Evolutionary conservation across 30 jellyfish, hydroid and myxozoan genomes (phyloP).

Genomic region (Sanderia malayensis): DNA sequence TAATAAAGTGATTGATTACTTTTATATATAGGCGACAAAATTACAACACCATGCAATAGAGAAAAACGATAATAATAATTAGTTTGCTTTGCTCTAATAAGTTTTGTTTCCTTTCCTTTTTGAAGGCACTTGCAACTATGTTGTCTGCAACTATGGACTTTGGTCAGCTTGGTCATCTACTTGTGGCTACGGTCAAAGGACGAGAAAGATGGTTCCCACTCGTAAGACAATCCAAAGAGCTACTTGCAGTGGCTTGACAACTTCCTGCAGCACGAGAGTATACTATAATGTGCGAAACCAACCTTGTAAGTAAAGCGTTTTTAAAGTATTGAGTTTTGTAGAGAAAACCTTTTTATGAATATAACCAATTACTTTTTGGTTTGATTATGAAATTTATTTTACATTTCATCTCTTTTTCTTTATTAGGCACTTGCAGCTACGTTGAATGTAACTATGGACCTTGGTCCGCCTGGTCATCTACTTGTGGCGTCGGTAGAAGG

Average conservation of each 20-base stretch:
- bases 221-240: neutral
- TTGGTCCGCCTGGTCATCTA: neutral
- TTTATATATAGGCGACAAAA: too few species aligned
- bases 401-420: neutral
- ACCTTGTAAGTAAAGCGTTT: neutral
- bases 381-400: too few species aligned
- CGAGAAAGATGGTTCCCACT: slow-evolving; percentile 7
- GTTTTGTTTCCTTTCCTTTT: too few species aligned
- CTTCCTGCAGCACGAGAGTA: neutral
- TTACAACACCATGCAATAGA: too few species aligned
- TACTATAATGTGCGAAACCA: neutral
- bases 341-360: too few species aligned
- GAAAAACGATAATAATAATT: too few species aligned
- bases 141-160: slow-evolving; percentile 25
- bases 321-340: too few species aligned
- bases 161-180: slow-evolving; percentile 40
- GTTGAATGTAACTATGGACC: neutral
- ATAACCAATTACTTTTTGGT: too few species aligned
- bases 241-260: slow-evolving; percentile 27
- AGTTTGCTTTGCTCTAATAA: too few species aligned
- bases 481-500: neutral
- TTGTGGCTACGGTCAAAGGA: slow-evolving; percentile 39
- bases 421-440: neutral
- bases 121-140: slow-evolving; percentile 31
- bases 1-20: too few species aligned